A percentile compares a stretch with the other conserved stretches of the same genome.
Conservation (phyloP, 2,888 invertebrate genomes). For the Atherix ibis region DNA sequence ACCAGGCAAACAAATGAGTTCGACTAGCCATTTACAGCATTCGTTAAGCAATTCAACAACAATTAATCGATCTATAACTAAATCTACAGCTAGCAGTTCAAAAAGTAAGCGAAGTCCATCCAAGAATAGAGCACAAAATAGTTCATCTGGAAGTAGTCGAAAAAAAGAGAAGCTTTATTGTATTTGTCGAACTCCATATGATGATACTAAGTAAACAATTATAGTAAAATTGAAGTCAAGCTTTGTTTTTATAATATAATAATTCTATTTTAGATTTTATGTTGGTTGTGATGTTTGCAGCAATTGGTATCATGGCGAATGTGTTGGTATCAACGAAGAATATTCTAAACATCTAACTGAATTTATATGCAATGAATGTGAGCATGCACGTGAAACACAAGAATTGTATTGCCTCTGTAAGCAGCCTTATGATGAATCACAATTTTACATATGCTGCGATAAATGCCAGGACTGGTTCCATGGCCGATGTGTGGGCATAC, state of each 20-base stretch:
- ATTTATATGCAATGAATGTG: conserved; percentile 76
- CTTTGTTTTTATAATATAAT: conserved; percentile 11
- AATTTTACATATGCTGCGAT: conserved; percentile 98
- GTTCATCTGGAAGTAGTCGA: conserved; percentile 23
- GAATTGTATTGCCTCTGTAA: conserved; percentile 92
- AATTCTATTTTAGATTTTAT: conserved; percentile 68
- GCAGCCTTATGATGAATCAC: conserved; percentile 93
- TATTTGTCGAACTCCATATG: conserved; percentile 85
- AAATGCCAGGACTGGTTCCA: conserved; percentile 99
- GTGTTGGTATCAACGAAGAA: conserved; percentile 85
- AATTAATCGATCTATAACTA: conserved; percentile 12
- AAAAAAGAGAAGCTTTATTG: conserved; percentile 76
- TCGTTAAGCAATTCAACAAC: no score
- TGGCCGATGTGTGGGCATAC: conserved; percentile 88
- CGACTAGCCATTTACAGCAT: no score
- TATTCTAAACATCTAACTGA: conserved; percentile 80
- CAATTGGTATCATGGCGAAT: conserved; percentile 97
- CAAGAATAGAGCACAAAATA: conserved; percentile 4
- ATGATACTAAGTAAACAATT: conserved; percentile 64
- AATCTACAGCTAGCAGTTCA: conserved; percentile 21
- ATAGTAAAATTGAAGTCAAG: neutral
- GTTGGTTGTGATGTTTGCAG: conserved; percentile 95
- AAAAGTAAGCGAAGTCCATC: conserved; percentile 12
- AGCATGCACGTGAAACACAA: conserved; percentile 71
- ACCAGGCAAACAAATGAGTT: conserved; percentile 2